Base-by-base conservation (phyloP, 2,797 vertebrate genomes). In the Gymnodraco acuticeps region DNA sequence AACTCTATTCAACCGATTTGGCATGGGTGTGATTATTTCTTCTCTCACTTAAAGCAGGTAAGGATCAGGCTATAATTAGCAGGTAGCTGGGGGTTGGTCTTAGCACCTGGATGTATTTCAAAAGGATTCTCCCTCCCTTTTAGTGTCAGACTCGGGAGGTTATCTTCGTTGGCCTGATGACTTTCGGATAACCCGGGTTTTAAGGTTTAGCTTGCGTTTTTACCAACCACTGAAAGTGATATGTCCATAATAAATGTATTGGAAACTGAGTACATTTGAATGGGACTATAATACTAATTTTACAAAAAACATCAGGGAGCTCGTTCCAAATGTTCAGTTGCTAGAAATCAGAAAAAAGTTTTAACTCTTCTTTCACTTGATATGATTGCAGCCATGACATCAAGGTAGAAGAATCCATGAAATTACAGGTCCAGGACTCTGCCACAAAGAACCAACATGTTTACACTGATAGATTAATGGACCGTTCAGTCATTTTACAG, bases 1-100 rank as follows among this genome's bases (percentile, higher is more conserved):
- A 86, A 88, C 53, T 16, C 4, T 48, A 45, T 73, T 53, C 50
- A 85, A 77, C 50, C 1, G 58, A 10, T 11, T 52, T 2, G 9
- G 0, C 19, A 17, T 46, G 33, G 68, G 17, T 70, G 5, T 65
- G 4, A 0, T 20, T 7, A 13, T 19, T 27, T 31, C 19, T 33
- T 11, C 27, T 10, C 4, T 12, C 14, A 17, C 51, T 13, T 17
- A 61, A 48, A n/a, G 3, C 14, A 12, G 3, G 23, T 53, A 10
- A 15, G 20, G 15, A 23, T 41, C 1, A 51, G 4, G 47, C 53
- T 62, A 19, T 45, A 38, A 23, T 53, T 14, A 43, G 3, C 20
- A 19, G 15, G 16, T 42, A 50, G 20, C 62, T 58, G 45, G 4
- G 31, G 15, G 10, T n/a, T 64, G 60, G 42, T 27, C 10, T 59